Conservation (phyloP, 2,797 vertebrate genomes). For the Austrolebias charrua region DNA sequence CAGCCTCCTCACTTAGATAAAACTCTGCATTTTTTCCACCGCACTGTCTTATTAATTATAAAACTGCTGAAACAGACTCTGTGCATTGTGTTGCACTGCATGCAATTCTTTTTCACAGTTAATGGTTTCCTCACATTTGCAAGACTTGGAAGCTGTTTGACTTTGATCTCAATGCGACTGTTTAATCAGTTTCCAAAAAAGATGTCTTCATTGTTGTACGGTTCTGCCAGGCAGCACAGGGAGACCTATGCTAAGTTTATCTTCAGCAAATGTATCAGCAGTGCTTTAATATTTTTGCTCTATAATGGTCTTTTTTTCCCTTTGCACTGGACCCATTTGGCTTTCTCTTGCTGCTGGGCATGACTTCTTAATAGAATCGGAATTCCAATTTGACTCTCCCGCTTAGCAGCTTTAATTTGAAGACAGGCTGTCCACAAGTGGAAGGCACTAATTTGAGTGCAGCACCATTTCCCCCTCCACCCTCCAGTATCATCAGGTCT, state of each 20-base stretch:
- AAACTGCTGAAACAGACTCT: constrained; percentile 74
- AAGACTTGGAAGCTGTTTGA: constrained; percentile 58
- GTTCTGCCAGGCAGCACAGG: constrained; percentile 65
- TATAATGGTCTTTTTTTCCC: constrained; percentile 75
- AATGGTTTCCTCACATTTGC: constrained; percentile 76
- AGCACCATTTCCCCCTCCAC: constrained; percentile 31
- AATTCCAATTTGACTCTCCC: constrained; percentile 81
- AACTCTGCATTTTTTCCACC: constrained; percentile 41
- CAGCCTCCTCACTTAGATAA: constrained; percentile 31
- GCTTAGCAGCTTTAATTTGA: constrained; percentile 80
- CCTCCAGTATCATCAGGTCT: constrained; percentile 65
- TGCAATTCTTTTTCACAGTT: constrained; percentile 58
- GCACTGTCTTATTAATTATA: constrained; percentile 69
- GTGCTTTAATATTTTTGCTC: constrained; percentile 77
- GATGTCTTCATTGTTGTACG: constrained; percentile 71
- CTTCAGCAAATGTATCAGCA: constrained; percentile 77
- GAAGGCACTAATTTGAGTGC: constrained; percentile 73
- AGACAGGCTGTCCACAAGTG: constrained; percentile 72
- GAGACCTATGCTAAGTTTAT: constrained; percentile 81
- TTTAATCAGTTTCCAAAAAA: constrained; percentile 78
- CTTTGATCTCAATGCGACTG: constrained; percentile 76
- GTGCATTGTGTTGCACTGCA: constrained; percentile 63
- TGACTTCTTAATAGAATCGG: constrained; percentile 80
- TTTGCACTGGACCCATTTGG: constrained; percentile 76
- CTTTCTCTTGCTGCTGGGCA: constrained; percentile 79